A percentile compares a stretch with the other conserved stretches of the same genome.
phyloP scores from a whole-genome alignment of 2,888 invertebrate species.

The Hermaeophaga mercurialis region DNA sequence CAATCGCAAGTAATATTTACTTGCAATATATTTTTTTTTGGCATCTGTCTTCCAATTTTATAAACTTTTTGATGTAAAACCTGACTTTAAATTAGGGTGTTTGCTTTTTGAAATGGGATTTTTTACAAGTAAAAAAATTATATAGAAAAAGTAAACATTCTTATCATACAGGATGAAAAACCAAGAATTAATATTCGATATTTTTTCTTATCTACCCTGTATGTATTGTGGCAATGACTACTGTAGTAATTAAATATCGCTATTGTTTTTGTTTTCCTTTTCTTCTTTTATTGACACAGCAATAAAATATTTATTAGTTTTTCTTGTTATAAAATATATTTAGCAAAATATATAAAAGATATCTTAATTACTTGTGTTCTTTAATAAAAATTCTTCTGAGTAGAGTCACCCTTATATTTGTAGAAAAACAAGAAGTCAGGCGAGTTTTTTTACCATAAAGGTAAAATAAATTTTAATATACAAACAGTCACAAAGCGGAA shows the following conservation, averaged over 20 bases:
- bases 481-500: too few relatives aligned
- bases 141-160: neutral
- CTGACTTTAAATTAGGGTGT: neutral
- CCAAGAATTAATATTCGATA: too few relatives aligned
- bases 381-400: neutral
- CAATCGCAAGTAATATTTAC: constrained; percentile 43
- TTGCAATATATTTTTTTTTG: constrained; percentile 46
- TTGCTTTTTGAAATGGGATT: neutral
- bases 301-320: constrained; percentile 27
- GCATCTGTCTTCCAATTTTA: constrained; percentile 55
- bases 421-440: neutral
- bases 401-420: too few relatives aligned
- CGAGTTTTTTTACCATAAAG: too few relatives aligned
- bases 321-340: constrained; percentile 27
- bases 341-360: constrained; percentile 26
- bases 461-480: too few relatives aligned
- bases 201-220: neutral
- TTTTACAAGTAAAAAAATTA: too few relatives aligned
- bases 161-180: neutral
- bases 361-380: constrained; percentile 10
- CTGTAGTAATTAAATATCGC: constrained; percentile 15
- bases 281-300: constrained; percentile 22
- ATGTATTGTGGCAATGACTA: constrained; percentile 20
- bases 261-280: constrained; percentile 18
- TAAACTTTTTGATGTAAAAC: constrained; percentile 34